Percentiles rank a stretch among this genome's conserved stretches.
Evolutionary conservation across 2,797 vertebrate species (phyloP).

Genomic region (Scolopax rusticola): DNA sequence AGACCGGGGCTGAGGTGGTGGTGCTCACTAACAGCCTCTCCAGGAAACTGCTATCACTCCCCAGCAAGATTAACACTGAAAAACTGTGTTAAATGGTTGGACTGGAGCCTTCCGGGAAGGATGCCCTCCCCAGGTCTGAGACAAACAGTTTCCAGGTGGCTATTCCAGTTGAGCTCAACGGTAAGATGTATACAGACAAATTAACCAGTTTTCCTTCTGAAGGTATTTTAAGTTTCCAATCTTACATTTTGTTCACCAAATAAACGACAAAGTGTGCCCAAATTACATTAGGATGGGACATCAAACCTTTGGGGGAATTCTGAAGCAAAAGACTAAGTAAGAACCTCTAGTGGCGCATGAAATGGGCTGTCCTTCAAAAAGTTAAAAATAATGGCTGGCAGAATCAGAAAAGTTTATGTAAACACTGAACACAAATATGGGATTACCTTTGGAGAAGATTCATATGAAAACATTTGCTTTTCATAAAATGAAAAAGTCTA

Average conservation of each 20-base stretch:
- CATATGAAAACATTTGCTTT: constrained; percentile 69
- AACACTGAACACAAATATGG: constrained; percentile 68
- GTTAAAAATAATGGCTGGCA: constrained; percentile 62
- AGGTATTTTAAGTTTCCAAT: constrained; percentile 33
- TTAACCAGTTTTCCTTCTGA: constrained; percentile 19
- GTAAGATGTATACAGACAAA: background rate
- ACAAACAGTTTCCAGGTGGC: background rate
- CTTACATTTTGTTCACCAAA: constrained; percentile 10
- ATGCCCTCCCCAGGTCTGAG: constrained; percentile 5
- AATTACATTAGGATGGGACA: background rate
- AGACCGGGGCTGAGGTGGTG: background rate
- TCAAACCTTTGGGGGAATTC: constrained; percentile 47
- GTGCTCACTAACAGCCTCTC: fast-evolving
- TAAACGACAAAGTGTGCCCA: constrained; percentile 33
- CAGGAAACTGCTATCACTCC: fast-evolving
- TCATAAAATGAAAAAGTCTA: constrained; percentile 69
- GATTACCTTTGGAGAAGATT: constrained; percentile 78
- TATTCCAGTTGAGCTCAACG: background rate
- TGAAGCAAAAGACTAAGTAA: constrained; percentile 26
- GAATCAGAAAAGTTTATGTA: constrained; percentile 66
- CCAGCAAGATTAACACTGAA: background rate
- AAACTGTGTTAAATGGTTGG: fast-evolving
- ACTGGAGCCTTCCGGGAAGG: background rate
- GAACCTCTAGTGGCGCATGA: constrained; percentile 42
- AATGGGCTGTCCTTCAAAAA: constrained; percentile 66